Percentiles rank a stretch among this genome's conserved stretches.
These are phyloP conservation scores for Epirrhoe alternata DNA, from an alignment of 2,888 invertebrate genomes.

Conservation along the genomic window DNA sequence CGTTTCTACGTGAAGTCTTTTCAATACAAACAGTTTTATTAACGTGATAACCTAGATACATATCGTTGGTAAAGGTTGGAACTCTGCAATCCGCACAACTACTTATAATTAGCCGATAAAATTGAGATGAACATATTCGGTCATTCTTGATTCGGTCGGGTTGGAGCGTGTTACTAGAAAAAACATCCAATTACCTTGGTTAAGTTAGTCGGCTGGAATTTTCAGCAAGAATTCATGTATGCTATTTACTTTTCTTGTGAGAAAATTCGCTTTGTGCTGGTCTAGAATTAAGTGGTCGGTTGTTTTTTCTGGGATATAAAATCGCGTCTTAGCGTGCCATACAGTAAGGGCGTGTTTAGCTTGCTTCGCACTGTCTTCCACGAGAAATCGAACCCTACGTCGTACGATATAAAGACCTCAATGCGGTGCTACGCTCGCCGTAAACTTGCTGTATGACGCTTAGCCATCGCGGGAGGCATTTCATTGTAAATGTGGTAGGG, in stretches of 20 bases:
- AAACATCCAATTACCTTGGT: not conserved
- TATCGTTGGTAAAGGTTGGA: conserved; percentile 57
- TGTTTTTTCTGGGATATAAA: conserved; percentile 22
- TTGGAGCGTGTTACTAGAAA: conserved; percentile 24
- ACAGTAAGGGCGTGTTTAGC: conserved; percentile 27
- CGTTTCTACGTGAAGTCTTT: conserved; percentile 14
- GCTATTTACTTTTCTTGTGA: not conserved
- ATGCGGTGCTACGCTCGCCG: conserved; percentile 25
- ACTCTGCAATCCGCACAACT: conserved; percentile 73
- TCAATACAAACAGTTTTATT: conserved; percentile 12
- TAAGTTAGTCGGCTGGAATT: not conserved
- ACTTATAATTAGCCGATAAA: conserved; percentile 59
- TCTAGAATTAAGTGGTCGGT: not conserved
- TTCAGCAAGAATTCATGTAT: not conserved
- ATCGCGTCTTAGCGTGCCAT: conserved; percentile 28
- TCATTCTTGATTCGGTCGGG: conserved; percentile 54
- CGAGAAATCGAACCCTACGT: conserved; percentile 20
- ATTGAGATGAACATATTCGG: conserved; percentile 47
- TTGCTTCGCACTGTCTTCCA: conserved; percentile 30
- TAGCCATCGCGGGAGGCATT: conserved; percentile 60
- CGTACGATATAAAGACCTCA: conserved; percentile 14
- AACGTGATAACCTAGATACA: conserved; percentile 62
- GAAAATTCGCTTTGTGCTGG: not conserved
- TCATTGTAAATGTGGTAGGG: conserved; percentile 73
- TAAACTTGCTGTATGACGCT: conserved; percentile 37